Conservation (phyloP, 2,888 invertebrate genomes). For the Hedychridium roseum region DNA sequence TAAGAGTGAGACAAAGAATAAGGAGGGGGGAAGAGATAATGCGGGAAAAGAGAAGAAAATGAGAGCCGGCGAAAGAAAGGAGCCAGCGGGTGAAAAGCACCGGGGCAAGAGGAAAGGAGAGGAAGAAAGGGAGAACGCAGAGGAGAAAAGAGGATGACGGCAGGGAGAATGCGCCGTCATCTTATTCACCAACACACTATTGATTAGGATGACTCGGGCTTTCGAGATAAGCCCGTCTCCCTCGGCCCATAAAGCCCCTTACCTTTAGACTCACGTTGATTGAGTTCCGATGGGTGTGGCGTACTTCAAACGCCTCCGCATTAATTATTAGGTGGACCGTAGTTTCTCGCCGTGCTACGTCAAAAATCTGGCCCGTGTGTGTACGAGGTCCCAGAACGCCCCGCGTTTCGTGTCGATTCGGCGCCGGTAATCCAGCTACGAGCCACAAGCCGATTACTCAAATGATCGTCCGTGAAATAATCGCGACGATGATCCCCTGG, state of each 20-base stretch:
- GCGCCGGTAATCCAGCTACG: constrained; percentile 6
- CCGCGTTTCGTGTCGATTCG: constrained; percentile 2
- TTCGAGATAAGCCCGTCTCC: constrained; percentile 48
- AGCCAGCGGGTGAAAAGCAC: too few species aligned
- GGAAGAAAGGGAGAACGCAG: constrained; percentile 11
- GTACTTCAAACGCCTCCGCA: constrained; percentile 57
- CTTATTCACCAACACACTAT: constrained; percentile 46
- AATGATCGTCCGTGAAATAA: too few species aligned
- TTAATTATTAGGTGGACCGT: constrained; percentile 51
- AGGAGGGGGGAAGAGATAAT: neutral
- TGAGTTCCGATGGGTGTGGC: constrained; percentile 60
- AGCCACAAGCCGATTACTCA: too few species aligned
- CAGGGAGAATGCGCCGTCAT: constrained; percentile 36
- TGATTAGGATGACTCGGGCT: constrained; percentile 59
- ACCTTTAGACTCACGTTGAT: constrained; percentile 49
- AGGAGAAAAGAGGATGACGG: constrained; percentile 14
- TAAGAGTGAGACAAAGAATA: neutral
- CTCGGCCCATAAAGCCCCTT: constrained; percentile 19
- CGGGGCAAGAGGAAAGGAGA: constrained; percentile 7
- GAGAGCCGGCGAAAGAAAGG: neutral
- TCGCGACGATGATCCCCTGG: too few species aligned
- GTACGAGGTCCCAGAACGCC: too few species aligned
- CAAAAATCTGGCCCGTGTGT: constrained; percentile 26
- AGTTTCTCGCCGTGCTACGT: constrained; percentile 27
- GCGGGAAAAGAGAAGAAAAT: neutral